Evolutionary conservation across 2,888 invertebrate species (phyloP).

Genomic region (Campoplex nolae): DNA sequence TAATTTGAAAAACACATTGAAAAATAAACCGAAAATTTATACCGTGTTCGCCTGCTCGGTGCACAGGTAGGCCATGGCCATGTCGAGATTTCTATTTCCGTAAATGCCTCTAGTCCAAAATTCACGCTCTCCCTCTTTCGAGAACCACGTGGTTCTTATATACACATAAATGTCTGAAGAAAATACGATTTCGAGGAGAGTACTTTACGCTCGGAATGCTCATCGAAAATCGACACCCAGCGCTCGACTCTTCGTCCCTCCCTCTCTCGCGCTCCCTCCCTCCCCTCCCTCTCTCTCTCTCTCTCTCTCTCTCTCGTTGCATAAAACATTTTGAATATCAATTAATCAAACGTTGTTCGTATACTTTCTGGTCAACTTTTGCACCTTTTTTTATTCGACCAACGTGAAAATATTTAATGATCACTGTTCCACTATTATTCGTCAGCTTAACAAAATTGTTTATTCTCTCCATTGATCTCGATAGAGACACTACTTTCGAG

Average conservation of each 20-base stretch:
- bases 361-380: constrained; percentile 2
- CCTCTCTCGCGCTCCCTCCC: neutral
- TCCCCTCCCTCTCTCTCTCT: neutral
- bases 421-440: neutral
- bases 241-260: neutral
- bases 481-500: neutral
- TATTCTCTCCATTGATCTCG: neutral
- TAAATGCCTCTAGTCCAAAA: constrained; percentile 52
- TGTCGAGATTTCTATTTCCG: constrained; percentile 60
- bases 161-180: constrained; percentile 25
- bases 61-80: constrained; percentile 70
- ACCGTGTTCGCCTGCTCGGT: constrained; percentile 34
- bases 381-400: neutral
- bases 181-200: neutral
- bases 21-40: constrained; percentile 11
- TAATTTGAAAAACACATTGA: neutral
- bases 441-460: neutral
- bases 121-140: constrained; percentile 43
- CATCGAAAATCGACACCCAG: constrained; percentile 29
- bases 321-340: constrained; percentile 58
- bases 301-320: constrained; percentile 40
- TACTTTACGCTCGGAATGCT: constrained; percentile 11
- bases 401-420: neutral
- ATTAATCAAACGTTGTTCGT: neutral
- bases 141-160: constrained; percentile 38